Conservation (phyloP, 2,113 vertebrate species). For the Blennius ocellaris region DNA sequence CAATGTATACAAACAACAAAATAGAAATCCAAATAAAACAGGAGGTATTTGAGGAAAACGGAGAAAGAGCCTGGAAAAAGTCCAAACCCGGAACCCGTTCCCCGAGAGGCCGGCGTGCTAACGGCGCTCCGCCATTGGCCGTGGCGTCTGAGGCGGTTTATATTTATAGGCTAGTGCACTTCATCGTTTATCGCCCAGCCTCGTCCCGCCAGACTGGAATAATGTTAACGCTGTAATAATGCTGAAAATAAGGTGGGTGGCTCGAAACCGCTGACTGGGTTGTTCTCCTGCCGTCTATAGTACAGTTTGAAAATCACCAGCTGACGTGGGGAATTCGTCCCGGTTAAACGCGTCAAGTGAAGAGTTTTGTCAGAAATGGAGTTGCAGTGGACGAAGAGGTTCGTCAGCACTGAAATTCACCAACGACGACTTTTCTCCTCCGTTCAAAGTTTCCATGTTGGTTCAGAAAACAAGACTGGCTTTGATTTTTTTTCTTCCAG, state of each 20-base stretch:
- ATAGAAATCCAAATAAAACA: not conserved
- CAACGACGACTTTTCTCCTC: not conserved
- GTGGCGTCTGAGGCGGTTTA: not conserved
- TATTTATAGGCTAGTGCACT: not conserved
- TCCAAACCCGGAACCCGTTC: no score
- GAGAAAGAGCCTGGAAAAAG: not conserved
- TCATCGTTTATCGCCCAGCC: not conserved
- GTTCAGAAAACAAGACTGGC: no score
- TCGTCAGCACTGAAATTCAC: not conserved
- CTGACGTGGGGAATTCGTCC: constrained; percentile 6
- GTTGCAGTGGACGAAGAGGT: not conserved
- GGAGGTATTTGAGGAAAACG: no score
- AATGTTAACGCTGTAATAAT: constrained; percentile 1
- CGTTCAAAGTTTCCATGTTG: not conserved
- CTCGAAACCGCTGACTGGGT: constrained; percentile 1
- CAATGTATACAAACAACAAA: not conserved
- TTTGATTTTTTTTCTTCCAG: no score
- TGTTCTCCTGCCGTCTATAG: not conserved
- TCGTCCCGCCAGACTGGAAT: not conserved
- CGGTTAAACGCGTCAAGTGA: not conserved
- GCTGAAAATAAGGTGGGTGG: not conserved
- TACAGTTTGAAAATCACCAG: constrained; percentile 5
- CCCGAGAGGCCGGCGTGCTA: no score
- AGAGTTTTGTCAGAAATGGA: constrained; percentile 8
- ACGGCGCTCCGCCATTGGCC: no score